A percentile compares a stretch with the other conserved stretches of the same genome.
Conservation (phyloP, 2,888 invertebrate species). For the Crossocerus cetratus region DNA sequence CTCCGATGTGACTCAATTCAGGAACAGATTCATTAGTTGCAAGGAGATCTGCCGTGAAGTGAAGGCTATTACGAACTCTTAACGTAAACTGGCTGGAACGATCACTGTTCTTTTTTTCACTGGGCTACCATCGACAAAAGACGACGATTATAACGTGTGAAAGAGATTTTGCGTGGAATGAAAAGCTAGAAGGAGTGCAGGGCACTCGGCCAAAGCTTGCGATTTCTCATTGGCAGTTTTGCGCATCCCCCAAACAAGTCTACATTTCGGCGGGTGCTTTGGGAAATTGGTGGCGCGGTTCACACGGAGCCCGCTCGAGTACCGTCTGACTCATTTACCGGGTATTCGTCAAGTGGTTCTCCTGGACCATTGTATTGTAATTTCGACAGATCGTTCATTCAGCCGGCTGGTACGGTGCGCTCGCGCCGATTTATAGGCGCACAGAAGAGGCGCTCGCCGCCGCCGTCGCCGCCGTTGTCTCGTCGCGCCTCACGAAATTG, state of each 20-base stretch:
- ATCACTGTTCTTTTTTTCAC: too few species aligned
- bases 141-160: too few species aligned
- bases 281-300: constrained; percentile 35
- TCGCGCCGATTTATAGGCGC: constrained; percentile 22
- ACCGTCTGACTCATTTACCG: constrained; percentile 64
- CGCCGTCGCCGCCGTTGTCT: constrained; percentile 30
- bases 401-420: constrained; percentile 51
- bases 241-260: constrained; percentile 10
- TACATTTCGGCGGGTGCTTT: constrained; percentile 23
- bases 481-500: constrained; percentile 38
- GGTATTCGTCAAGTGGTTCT: constrained; percentile 66
- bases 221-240: too few species aligned
- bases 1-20: too few species aligned
- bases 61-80: neutral
- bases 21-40: neutral
- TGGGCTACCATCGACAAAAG: too few species aligned
- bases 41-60: neutral
- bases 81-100: too few species aligned
- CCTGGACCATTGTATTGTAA: constrained; percentile 69
- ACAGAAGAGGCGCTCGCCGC: constrained; percentile 27
- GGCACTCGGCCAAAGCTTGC: too few species aligned
- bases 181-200: neutral
- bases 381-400: constrained; percentile 68
- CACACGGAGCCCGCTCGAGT: constrained; percentile 57
- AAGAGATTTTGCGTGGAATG: too few species aligned